Evolutionary conservation across 2,888 invertebrate species (phyloP), one percentile per base, ranked within the genome.

Genomic region (Tipula vernalis): DNA sequence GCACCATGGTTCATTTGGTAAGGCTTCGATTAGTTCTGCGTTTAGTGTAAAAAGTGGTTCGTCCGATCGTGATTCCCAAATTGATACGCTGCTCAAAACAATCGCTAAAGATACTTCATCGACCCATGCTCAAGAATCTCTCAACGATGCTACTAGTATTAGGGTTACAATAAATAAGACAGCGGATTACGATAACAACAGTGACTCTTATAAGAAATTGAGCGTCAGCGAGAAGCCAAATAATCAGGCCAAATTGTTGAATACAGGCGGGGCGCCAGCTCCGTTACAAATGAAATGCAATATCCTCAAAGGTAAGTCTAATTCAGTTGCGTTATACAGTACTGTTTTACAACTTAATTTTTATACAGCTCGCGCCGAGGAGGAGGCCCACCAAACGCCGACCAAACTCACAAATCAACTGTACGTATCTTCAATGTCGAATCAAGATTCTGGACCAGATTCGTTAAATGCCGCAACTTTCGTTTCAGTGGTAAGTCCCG

Each of bases 281-380:
- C 96, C 97, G 8, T 97, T 97, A 88, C 96, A 98, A 90, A 94
- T 98, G 88, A 98, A 98, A 92, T 98, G 98, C 92, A 98, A 97
- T 92, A 98, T 98, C 90, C 93, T 98, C 87, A 98, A 98, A 94
- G 97, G 97, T 91, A 94, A 93, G 89, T 92, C 51, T 1, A 12
- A 71, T 71, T 71, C n/a, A 13, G 18, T 15, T 83, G 42, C 13
- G 13, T 44, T 28, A 28, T 28, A 1, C 28, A 28, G 28, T 28
- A n/a, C 28, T 92, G 92, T 89, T 91, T 92, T 5, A 93, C 92
- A 10, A 44, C 88, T 92, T 71, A 44, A 39, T 41, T 15, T 41
- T 85, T 39, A n/a, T 90, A 89, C 88, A 94, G 95, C 95, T 87
- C 94, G 95, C 91, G 93, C 93, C 87, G 94, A 94, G 90, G 95